phyloP scores from a whole-genome alignment of 2,797 vertebrate genomes.

The Mionectes olivaceus region DNA sequence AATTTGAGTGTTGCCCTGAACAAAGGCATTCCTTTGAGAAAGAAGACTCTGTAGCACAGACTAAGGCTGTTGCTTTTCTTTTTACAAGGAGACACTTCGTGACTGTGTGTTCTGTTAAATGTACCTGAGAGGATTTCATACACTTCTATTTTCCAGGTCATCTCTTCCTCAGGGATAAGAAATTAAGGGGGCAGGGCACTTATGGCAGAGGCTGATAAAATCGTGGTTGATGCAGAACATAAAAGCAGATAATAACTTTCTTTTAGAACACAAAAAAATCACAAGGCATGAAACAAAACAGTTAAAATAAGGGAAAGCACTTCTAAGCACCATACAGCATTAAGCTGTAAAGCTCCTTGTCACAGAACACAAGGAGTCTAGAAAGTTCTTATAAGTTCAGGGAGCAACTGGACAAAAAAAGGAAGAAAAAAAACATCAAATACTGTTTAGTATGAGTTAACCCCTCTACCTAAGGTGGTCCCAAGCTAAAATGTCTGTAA shows the following conservation, averaged over 20 bases:
- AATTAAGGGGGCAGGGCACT: not conserved
- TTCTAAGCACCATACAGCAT: rapidly evolving
- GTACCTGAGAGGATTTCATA: not conserved
- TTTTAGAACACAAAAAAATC: not conserved
- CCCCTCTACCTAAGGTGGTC: not conserved
- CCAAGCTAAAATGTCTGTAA: not conserved
- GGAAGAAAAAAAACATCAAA: not conserved
- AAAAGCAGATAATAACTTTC: not conserved
- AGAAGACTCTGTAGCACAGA: not conserved
- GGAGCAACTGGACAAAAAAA: not conserved
- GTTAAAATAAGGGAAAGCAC: not conserved
- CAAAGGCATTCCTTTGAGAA: not conserved
- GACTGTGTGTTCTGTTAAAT: not conserved
- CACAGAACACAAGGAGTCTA: not conserved
- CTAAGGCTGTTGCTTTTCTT: not conserved
- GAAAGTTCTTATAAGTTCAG: not conserved
- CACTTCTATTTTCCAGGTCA: not conserved
- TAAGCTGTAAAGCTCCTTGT: not conserved
- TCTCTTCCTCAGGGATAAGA: not conserved
- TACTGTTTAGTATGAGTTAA: not conserved
- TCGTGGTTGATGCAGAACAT: not conserved
- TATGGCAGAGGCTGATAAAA: not conserved
- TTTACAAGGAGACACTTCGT: not conserved
- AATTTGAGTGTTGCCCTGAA: not conserved
- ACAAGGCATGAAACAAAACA: not conserved